Evolutionary conservation across 2,888 invertebrate species (phyloP), one percentile per base, ranked within the genome.

Genomic region (Drosophila fungiperda): DNA sequence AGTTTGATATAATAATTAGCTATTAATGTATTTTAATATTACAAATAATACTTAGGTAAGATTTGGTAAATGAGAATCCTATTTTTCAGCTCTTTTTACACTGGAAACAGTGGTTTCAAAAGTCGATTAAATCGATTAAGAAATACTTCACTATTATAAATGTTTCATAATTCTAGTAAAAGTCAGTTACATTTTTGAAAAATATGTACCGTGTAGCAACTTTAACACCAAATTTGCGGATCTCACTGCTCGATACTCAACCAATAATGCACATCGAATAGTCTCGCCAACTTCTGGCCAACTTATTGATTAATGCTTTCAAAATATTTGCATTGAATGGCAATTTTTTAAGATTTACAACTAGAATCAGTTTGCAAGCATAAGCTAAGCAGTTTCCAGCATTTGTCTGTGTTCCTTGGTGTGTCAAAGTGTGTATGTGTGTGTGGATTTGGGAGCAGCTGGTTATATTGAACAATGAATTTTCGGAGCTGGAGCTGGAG

Each of bases 301-400:
- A 78, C 80, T 73, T 79, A 78, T 87, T 87, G 89, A 87, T 87
- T 78, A 87, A 87, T 87, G 87, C 84, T 84, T 76, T 77, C 38
- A 74, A 79, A 87, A 89, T 81, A 83, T 83, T 82, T 79, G 82
- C 87, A 89, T 87, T 86, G 85, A 90, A 89, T 84, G 82, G 89
- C 83, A 87, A 91, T 91, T 90, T 91, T 90, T 91, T 82, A 87
- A 90, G 91, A 90, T 91, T 91, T 91, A 91, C 83, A 88, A 85
- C 82, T 77, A 67, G 61, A 76, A 80, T 68, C 75, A 65, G 60
- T 69, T 68, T 64, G 64, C 55, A 58, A 76, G 53, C 54, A 45
- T 38, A 55, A 55, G 70, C 60, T 54, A 50, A 67, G 53, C 58
- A 71, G 64, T 57, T 57, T 33, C 33, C 38, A 67, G 26, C 35